Evolutionary conservation across 2,797 vertebrate species (phyloP).

Genomic region (Hyperoplus immaculatus): DNA sequence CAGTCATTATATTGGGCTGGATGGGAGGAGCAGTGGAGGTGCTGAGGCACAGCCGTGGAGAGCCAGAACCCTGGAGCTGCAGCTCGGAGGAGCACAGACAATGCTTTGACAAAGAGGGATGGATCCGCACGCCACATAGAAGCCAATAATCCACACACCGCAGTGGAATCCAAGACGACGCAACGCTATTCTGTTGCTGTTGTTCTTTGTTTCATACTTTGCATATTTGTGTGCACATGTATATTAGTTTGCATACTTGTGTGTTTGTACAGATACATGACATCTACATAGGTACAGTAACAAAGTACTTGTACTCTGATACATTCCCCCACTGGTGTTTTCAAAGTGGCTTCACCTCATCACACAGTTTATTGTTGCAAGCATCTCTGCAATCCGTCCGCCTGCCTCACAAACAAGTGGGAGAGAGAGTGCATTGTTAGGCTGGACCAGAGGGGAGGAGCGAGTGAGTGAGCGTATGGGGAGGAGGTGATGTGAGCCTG

Average conservation of each 20-base stretch:
- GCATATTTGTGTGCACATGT: slow-evolving; percentile 2
- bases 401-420: slow-evolving; percentile 40
- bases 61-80: slow-evolving; percentile 56
- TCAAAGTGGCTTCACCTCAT: slow-evolving; percentile 47
- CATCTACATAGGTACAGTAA: no score
- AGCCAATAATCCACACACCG: slow-evolving; percentile 71
- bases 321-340: no score
- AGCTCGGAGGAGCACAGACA: slow-evolving; percentile 51
- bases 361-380: slow-evolving; percentile 78
- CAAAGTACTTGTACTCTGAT: no score
- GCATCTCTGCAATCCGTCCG: slow-evolving; percentile 52
- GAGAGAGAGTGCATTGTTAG: slow-evolving; percentile 35
- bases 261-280: slow-evolving; percentile 8
- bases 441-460: slow-evolving; percentile 48
- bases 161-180: slow-evolving; percentile 58
- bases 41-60: slow-evolving; percentile 46
- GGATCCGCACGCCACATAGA: slow-evolving; percentile 51
- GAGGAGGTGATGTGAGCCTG: slow-evolving; percentile 62
- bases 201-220: slow-evolving; percentile 55
- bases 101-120: slow-evolving; percentile 63
- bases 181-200: slow-evolving; percentile 62
- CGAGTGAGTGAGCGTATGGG: slow-evolving; percentile 26
- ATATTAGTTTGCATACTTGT: slow-evolving; percentile 16
- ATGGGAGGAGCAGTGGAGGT: slow-evolving; percentile 58
- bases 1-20: slow-evolving; percentile 68